Evolutionary conservation across 2,797 vertebrate species (phyloP), one percentile per base, ranked within the genome.

Genomic region (Aphelocoma californica): DNA sequence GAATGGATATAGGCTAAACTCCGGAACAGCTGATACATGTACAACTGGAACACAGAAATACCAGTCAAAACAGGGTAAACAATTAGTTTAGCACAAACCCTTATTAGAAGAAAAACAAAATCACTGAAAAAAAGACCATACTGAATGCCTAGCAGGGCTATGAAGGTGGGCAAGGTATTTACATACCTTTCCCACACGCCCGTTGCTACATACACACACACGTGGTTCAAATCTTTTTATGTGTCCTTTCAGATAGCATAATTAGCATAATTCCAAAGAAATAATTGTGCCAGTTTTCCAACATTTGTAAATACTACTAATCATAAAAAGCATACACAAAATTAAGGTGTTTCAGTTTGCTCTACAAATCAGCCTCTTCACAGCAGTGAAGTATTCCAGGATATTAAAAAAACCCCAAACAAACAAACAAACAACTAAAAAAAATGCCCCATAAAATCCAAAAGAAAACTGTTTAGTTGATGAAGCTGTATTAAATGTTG

Each of bases 1-100:
- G 99, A 99, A 97, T 99, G 99, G 97, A 99, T 99, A 98, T 99
- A 99, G 94, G 99, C 99, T 99, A 99, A 98, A 98, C 99, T 99
- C 98, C 99, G 98, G 97, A 99, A 99, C 97, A 99, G 98, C 98
- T 99, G 99, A 98, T 99, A 99, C 99, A 99, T 99, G 98, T 99
- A 99, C 97, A 99, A 98, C 99, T 99, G 93, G 7, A 97, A 98
- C 48, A 97, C 51, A 97, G 56, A 74, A 93, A 94, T 17, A 92
- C 18, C 66, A 79, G 20, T 20, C 42, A 56, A 51, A 65, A 38
- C 18, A 69, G 31, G 17, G 28, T 16, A 36, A 87, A 84, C 18
- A 54, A 47, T 9, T 53, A 23, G 47, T 54, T 88, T 25, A 71
- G 42, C 18, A 83, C 28, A 75, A 83, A 62, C 3, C 14, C 9